Evolutionary conservation across 2,113 vertebrate species (phyloP).

Genomic region (Cyrtonyx montezumae): DNA sequence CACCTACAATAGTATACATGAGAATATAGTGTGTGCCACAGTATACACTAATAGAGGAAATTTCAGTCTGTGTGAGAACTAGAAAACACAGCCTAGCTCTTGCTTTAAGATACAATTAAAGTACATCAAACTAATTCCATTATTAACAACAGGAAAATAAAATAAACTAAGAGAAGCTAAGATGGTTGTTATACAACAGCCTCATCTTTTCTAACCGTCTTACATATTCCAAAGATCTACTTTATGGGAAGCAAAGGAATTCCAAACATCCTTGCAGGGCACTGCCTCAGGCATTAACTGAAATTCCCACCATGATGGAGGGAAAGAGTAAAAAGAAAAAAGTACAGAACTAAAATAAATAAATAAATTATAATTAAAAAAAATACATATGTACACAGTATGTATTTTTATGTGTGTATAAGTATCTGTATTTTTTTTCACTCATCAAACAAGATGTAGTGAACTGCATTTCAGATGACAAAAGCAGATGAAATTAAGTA

Average conservation of each 20-base stretch:
- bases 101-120: neutral
- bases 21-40: neutral
- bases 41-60: neutral
- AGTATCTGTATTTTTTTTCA: neutral
- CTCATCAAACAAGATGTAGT: neutral
- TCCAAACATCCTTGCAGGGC: constrained; percentile 68
- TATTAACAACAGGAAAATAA: constrained; percentile 16
- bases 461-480: neutral
- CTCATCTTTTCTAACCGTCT: constrained; percentile 35
- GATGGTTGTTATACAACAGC: neutral
- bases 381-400: accelerated
- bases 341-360: neutral
- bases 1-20: neutral
- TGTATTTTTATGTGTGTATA: accelerated
- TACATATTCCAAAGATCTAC: constrained; percentile 62
- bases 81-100: neutral
- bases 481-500: neutral
- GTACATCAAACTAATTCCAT: neutral
- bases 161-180: constrained; percentile 17
- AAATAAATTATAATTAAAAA: too few relatives aligned
- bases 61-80: neutral
- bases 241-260: constrained; percentile 71
- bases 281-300: constrained; percentile 61
- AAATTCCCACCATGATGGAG: constrained; percentile 61
- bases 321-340: constrained; percentile 2